phyloP scores from a whole-genome alignment of 1,140 invertebrate species.

The Papilio polytes region DNA sequence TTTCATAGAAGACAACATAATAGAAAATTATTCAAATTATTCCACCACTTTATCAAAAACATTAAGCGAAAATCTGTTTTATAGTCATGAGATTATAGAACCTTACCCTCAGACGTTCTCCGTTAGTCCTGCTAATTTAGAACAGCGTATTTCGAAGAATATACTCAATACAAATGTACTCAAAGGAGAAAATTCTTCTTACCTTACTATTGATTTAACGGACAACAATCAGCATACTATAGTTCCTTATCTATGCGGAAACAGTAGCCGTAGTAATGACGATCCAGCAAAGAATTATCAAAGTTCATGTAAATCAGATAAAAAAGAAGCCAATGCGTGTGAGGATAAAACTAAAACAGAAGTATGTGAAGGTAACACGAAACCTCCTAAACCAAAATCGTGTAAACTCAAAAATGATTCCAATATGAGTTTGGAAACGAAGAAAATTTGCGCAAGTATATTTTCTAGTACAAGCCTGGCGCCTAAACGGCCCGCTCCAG shows the following conservation, averaged over 20 bases:
- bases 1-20: not conserved
- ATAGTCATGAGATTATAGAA: conserved; percentile 3
- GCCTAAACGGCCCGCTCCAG: not conserved
- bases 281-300: conserved; percentile 11
- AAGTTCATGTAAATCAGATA: not conserved
- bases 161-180: conserved; percentile 6
- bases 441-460: not conserved
- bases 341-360: conserved; percentile 13
- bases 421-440: not conserved
- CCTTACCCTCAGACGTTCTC: not conserved
- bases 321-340: not conserved
- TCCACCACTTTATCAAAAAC: not conserved
- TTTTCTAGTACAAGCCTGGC: not conserved
- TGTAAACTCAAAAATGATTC: conserved; percentile 3
- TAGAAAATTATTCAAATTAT: not conserved
- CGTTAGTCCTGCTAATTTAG: not conserved
- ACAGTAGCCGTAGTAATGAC: not conserved
- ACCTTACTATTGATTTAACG: not conserved
- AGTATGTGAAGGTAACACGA: conserved; percentile 16
- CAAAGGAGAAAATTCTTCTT: not conserved
- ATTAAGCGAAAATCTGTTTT: not conserved
- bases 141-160: not conserved
- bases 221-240: not conserved
- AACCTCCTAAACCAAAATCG: not conserved
- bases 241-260: not conserved